Evolutionary conservation across 2,797 vertebrate species (phyloP).

Genomic region (Mastacembelus armatus): DNA sequence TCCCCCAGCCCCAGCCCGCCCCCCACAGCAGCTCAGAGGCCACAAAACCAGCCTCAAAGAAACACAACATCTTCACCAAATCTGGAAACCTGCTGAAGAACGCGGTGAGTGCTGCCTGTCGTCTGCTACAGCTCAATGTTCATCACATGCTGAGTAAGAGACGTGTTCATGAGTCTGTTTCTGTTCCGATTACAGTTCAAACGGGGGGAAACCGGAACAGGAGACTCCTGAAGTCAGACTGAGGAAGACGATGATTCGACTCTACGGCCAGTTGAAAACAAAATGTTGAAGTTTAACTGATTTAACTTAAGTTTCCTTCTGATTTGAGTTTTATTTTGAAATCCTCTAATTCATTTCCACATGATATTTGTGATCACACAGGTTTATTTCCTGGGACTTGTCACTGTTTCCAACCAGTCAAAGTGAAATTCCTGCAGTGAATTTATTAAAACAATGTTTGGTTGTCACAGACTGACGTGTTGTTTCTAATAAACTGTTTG

Average conservation of each 20-base stretch:
- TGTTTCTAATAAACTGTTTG: too few relatives aligned
- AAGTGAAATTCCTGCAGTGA: too few relatives aligned
- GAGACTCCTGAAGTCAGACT: constrained; percentile 62
- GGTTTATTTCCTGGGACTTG: too few relatives aligned
- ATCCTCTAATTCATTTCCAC: too few relatives aligned
- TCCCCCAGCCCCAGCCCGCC: not conserved
- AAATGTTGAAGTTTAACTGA: not conserved
- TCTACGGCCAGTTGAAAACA: not conserved
- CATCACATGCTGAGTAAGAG: not conserved
- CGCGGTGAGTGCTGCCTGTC: constrained; percentile 59
- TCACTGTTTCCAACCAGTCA: too few relatives aligned
- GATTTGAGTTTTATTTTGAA: too few relatives aligned
- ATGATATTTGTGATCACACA: too few relatives aligned
- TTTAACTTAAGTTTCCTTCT: constrained; percentile 8
- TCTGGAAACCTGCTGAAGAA: constrained; percentile 80
- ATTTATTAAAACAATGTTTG: too few relatives aligned
- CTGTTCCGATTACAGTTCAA: constrained; percentile 73
- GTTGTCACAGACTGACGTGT: too few relatives aligned
- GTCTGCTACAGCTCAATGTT: not conserved
- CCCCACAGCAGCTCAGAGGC: constrained; percentile 35
- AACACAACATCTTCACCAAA: constrained; percentile 78
- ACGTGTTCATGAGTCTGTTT: not conserved
- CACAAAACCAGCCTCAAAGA: constrained; percentile 52
- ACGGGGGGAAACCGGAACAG: constrained; percentile 72
- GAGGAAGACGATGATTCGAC: constrained; percentile 9